A percentile compares a stretch with the other conserved stretches of the same genome.
Evolutionary conservation across 2,888 invertebrate genomes (phyloP).

Genomic region (Brachylomia viminalis): DNA sequence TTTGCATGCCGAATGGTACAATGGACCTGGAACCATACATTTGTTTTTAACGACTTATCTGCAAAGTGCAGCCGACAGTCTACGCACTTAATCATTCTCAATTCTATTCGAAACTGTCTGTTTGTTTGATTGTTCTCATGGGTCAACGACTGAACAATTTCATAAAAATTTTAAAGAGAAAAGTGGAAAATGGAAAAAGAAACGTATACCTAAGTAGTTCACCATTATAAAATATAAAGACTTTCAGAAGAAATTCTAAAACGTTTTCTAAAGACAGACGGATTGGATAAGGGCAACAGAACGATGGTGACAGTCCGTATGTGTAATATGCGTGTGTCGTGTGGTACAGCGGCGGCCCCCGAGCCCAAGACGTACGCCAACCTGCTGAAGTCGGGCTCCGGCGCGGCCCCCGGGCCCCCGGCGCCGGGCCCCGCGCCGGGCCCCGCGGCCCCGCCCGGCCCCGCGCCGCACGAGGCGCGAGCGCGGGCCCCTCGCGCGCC

Average conservation of each 20-base stretch:
- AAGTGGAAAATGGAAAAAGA: background rate
- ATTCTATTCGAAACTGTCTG: background rate
- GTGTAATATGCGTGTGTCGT: background rate
- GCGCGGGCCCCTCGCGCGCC: conserved; percentile 68
- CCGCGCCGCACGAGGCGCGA: conserved; percentile 68
- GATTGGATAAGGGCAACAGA: background rate
- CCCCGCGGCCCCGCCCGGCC: conserved; percentile 66
- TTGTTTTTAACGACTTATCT: background rate
- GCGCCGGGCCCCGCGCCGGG: conserved; percentile 58
- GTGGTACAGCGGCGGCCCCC: conserved; percentile 75
- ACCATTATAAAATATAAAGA: background rate
- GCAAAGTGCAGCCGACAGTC: background rate
- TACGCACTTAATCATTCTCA: no score
- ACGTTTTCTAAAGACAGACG: no score
- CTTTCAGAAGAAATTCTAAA: background rate
- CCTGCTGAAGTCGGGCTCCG: conserved; percentile 92
- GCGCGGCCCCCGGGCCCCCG: conserved; percentile 93
- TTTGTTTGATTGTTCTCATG: background rate
- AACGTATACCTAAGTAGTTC: background rate
- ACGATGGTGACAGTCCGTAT: background rate
- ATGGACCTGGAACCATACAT: background rate
- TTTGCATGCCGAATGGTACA: background rate
- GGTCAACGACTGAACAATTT: background rate
- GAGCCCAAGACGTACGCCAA: conserved; percentile 97
- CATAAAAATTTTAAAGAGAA: background rate